phyloP scores from a whole-genome alignment of 2,797 vertebrate genomes.

The Alosa sapidissima region DNA sequence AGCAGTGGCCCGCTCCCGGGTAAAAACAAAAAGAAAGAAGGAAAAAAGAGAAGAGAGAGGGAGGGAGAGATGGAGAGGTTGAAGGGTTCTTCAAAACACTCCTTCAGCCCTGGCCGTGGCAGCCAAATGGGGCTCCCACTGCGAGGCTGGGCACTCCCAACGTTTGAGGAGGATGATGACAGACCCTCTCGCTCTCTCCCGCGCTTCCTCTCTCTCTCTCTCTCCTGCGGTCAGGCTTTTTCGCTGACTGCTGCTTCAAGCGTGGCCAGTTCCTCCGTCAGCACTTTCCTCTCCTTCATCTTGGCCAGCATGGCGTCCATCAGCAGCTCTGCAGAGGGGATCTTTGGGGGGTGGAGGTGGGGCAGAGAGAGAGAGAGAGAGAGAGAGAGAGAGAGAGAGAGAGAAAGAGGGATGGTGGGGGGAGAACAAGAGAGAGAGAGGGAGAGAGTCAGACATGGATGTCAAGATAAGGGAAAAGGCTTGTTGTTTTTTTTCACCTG shows the following conservation, averaged over 20 bases:
- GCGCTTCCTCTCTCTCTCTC: constrained; percentile 17
- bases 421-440: not conserved
- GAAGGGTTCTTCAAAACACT: constrained; percentile 45
- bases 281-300: constrained; percentile 90
- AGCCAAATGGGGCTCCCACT: constrained; percentile 29
- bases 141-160: constrained; percentile 24
- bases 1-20: not conserved
- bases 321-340: constrained; percentile 86
- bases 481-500: constrained; percentile 60
- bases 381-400: constrained; percentile 41
- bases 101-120: constrained; percentile 3
- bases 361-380: constrained; percentile 42
- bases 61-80: constrained; percentile 60
- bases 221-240: constrained; percentile 66
- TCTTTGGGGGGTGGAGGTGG: constrained; percentile 69
- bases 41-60: constrained; percentile 27
- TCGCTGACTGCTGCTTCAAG: constrained; percentile 76
- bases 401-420: constrained; percentile 33
- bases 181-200: constrained; percentile 25
- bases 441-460: constrained; percentile 55
- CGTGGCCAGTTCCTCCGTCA: constrained; percentile 84
- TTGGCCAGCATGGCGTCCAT: constrained; percentile 86
- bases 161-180: constrained; percentile 37
- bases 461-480: constrained; percentile 45
- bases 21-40: constrained; percentile 55